Evolutionary conservation across 2,113 vertebrate genomes (phyloP).

Genomic region (Diadophis punctatus): DNA sequence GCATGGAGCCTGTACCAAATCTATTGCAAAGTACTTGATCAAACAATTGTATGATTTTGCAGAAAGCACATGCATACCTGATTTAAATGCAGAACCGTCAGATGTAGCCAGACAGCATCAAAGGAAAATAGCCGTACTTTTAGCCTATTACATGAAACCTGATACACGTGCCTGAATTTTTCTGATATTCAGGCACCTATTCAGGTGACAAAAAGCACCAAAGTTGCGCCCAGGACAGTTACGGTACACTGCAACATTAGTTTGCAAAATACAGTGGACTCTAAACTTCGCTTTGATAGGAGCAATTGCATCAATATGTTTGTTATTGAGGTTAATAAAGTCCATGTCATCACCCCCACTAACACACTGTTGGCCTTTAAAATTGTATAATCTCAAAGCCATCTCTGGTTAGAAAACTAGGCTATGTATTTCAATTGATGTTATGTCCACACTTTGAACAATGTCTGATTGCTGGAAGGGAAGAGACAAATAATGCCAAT

Average conservation of each 20-base stretch:
- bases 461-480: background rate
- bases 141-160: conserved; percentile 3
- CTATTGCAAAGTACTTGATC: conserved; percentile 31
- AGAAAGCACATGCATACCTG: conserved; percentile 5
- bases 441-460: conserved; percentile 15
- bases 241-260: conserved; percentile 23
- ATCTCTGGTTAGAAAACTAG: background rate
- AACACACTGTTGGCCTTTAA: background rate
- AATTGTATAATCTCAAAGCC: background rate
- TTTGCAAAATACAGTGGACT: conserved; percentile 14
- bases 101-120: background rate
- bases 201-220: background rate
- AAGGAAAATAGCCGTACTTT: conserved; percentile 40
- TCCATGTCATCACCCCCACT: conserved; percentile 40
- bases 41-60: background rate
- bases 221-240: background rate
- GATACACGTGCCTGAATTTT: background rate
- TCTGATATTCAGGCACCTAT: background rate
- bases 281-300: background rate
- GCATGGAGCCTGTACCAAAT: conserved; percentile 30
- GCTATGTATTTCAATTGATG: conserved; percentile 13
- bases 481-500: background rate
- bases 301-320: background rate
- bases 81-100: background rate
- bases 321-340: conserved; percentile 57